Conservation (phyloP, 2,888 invertebrate species). For the Agonopterix subpropinquella region DNA sequence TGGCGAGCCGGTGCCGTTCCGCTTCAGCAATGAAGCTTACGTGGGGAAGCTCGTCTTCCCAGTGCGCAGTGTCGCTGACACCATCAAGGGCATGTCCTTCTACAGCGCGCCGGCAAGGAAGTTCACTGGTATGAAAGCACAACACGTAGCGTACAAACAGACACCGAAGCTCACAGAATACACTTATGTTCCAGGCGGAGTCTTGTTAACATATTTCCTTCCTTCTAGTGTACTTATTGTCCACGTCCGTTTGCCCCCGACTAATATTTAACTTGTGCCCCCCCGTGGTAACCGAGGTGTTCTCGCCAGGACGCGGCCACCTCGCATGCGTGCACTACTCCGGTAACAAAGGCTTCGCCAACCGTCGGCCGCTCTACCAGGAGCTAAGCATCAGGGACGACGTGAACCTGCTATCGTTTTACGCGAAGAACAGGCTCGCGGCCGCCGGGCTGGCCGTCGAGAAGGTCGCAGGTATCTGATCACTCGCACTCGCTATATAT, state of each 20-base stretch:
- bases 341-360: slow-evolving; percentile 85
- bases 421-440: slow-evolving; percentile 86
- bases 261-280: slow-evolving; percentile 53
- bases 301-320: slow-evolving; percentile 84
- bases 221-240: neutral
- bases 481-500: neutral
- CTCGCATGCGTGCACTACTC: slow-evolving; percentile 90
- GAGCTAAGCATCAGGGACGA: slow-evolving; percentile 88
- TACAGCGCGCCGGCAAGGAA: slow-evolving; percentile 81
- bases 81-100: slow-evolving; percentile 78
- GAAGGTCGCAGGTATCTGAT: slow-evolving; percentile 66
- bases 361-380: slow-evolving; percentile 82
- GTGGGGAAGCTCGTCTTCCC: slow-evolving; percentile 81
- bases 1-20: slow-evolving; percentile 73
- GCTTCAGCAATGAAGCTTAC: slow-evolving; percentile 83
- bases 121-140: slow-evolving; percentile 76
- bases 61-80: slow-evolving; percentile 76
- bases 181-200: slow-evolving; percentile 2
- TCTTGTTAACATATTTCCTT: neutral
- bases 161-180: slow-evolving; percentile 19
- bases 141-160: slow-evolving; percentile 10
- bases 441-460: slow-evolving; percentile 73
- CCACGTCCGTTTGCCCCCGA: slow-evolving; percentile 32
- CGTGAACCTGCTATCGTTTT: slow-evolving; percentile 91
- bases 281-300: slow-evolving; percentile 64